Evolutionary conservation across 2,797 vertebrate species (phyloP).

Genomic region (Dermochelys coriacea): DNA sequence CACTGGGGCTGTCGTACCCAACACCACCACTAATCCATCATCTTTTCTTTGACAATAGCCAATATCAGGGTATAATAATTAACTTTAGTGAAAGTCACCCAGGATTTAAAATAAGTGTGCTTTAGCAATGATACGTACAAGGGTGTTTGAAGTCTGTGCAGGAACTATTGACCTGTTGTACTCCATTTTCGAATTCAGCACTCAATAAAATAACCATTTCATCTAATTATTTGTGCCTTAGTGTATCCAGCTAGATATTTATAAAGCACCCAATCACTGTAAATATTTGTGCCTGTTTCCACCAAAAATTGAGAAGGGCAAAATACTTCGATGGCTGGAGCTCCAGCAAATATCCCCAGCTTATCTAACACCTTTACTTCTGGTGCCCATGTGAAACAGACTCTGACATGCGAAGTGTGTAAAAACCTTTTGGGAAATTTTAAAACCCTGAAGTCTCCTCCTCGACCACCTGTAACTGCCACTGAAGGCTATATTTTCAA

Average conservation of each 20-base stretch:
- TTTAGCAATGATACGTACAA: constrained; percentile 6
- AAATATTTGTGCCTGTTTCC: background rate
- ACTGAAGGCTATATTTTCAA: background rate
- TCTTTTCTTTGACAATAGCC: background rate
- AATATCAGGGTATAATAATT: background rate
- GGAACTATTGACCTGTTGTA: background rate
- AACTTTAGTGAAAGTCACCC: background rate
- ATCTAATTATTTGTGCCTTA: background rate
- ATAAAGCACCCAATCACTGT: background rate
- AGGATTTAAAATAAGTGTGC: constrained; percentile 1
- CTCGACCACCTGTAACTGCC: background rate
- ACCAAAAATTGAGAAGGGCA: background rate
- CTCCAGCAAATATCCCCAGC: background rate
- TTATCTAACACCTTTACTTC: background rate
- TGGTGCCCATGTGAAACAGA: background rate
- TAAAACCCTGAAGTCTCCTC: background rate
- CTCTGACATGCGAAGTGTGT: background rate
- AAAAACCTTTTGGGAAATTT: background rate
- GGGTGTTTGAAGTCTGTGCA: background rate
- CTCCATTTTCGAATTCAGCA: background rate
- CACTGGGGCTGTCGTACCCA: background rate
- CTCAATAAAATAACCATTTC: background rate
- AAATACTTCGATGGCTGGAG: background rate
- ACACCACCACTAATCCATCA: background rate
- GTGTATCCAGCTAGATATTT: background rate